These are phyloP conservation scores for Dryobota labecula DNA, from an alignment of 2,888 invertebrate genomes.

Conservation along the genomic window DNA sequence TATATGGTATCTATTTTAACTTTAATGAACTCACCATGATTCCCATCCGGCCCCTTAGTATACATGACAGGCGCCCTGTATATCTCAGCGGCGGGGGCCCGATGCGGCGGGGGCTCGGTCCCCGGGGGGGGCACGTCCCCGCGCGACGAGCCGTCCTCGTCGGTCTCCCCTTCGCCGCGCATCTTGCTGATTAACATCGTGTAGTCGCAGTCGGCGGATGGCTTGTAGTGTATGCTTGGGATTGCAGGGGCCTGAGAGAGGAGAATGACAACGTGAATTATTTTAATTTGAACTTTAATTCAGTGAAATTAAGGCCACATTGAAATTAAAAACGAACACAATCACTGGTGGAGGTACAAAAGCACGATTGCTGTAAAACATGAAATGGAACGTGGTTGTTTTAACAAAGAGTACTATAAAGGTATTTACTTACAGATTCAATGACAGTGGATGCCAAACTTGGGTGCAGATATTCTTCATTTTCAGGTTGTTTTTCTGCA, in stretches of 20 bases:
- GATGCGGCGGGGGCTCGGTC: slow-evolving; percentile 80
- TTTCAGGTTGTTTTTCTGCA: slow-evolving; percentile 90
- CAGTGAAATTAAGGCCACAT: too few species aligned
- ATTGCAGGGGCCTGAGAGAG: slow-evolving; percentile 88
- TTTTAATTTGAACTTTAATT: too few species aligned
- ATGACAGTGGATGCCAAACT: slow-evolving; percentile 92
- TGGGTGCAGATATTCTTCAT: slow-evolving; percentile 95
- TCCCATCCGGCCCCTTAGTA: slow-evolving; percentile 59
- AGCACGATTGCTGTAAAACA: too few species aligned
- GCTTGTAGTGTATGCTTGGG: slow-evolving; percentile 94
- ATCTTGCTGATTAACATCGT: slow-evolving; percentile 96
- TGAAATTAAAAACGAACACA: too few species aligned
- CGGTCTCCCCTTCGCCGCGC: slow-evolving; percentile 89
- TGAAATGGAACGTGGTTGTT: too few species aligned
- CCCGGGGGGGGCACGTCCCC: slow-evolving; percentile 85
- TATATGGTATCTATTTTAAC: too few species aligned
- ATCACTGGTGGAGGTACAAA: too few species aligned
- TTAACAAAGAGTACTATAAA: too few species aligned
- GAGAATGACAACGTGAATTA: too few species aligned
- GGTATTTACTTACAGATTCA: slow-evolving; percentile 91
- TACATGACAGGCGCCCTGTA: slow-evolving; percentile 83
- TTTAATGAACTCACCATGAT: slow-evolving; percentile 50
- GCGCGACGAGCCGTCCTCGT: slow-evolving; percentile 73
- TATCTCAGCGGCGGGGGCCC: slow-evolving; percentile 61
- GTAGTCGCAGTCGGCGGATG: slow-evolving; percentile 96